Evolutionary conservation across 2,797 vertebrate genomes (phyloP).

Genomic region (Ataeniobius toweri): DNA sequence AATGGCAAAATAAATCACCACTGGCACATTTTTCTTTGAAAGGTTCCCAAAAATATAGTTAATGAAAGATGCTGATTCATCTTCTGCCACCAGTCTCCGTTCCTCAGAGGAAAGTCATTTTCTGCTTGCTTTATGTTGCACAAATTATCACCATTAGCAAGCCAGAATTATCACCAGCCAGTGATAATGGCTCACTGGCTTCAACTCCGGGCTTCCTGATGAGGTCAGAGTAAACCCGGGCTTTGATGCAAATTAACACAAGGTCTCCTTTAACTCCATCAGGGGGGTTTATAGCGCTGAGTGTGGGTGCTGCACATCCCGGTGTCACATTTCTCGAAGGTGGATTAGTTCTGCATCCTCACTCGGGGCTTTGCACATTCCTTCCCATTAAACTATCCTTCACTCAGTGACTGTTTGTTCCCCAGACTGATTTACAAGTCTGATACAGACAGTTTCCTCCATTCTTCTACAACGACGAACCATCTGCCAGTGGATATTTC

Average conservation of each 20-base stretch:
- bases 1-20: background rate
- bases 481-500: slow-evolving; percentile 62
- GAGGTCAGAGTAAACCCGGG: slow-evolving; percentile 33
- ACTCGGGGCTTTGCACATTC: slow-evolving; percentile 68
- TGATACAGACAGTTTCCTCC: slow-evolving; percentile 52
- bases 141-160: background rate
- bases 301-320: slow-evolving; percentile 49
- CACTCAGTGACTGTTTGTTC: slow-evolving; percentile 69
- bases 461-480: slow-evolving; percentile 35
- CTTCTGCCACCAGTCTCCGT: background rate
- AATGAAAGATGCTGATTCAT: background rate
- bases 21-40: background rate
- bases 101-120: background rate
- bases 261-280: slow-evolving; percentile 25
- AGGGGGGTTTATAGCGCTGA: slow-evolving; percentile 37
- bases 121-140: background rate
- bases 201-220: slow-evolving; percentile 41
- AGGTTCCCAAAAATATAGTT: background rate
- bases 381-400: slow-evolving; percentile 75
- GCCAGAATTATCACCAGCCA: background rate
- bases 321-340: slow-evolving; percentile 70
- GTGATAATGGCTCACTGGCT: slow-evolving; percentile 29
- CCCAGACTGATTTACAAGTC: slow-evolving; percentile 73
- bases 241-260: slow-evolving; percentile 56
- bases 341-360: slow-evolving; percentile 70